These are phyloP conservation scores for Dendrocincla fuliginosa DNA, from an alignment of 2,797 vertebrate species.

Conservation along the genomic window DNA sequence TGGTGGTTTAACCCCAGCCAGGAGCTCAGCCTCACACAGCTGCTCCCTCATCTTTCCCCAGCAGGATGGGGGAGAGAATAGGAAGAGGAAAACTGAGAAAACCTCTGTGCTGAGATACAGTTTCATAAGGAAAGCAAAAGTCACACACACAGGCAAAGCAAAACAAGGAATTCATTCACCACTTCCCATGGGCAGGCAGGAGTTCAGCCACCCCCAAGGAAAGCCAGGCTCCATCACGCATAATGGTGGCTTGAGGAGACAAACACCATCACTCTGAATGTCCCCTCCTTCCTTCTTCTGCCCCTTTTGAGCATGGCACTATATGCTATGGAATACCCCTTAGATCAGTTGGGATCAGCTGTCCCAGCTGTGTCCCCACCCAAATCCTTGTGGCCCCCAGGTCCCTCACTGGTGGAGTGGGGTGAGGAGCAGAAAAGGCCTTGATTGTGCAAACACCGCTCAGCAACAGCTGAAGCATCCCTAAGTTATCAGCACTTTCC, in stretches of 20 bases:
- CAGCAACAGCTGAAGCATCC: background rate
- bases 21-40: background rate
- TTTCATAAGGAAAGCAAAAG: background rate
- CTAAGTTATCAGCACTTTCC: background rate
- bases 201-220: background rate
- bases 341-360: background rate
- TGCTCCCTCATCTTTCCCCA: background rate
- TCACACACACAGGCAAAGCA: background rate
- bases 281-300: background rate
- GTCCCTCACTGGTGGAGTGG: background rate
- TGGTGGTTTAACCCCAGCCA: background rate
- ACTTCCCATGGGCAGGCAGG: background rate
- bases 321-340: fast-evolving
- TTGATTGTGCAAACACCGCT: background rate
- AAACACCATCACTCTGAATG: background rate
- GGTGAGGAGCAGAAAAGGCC: background rate
- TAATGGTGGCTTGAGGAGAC: background rate
- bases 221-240: fast-evolving
- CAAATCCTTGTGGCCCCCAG: background rate
- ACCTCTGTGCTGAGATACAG: background rate
- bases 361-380: background rate
- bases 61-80: fast-evolving
- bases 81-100: background rate
- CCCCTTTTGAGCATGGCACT: background rate
- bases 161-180: background rate